Evolutionary conservation across 2,888 invertebrate genomes (phyloP).

Genomic region (Colletes collaris): DNA sequence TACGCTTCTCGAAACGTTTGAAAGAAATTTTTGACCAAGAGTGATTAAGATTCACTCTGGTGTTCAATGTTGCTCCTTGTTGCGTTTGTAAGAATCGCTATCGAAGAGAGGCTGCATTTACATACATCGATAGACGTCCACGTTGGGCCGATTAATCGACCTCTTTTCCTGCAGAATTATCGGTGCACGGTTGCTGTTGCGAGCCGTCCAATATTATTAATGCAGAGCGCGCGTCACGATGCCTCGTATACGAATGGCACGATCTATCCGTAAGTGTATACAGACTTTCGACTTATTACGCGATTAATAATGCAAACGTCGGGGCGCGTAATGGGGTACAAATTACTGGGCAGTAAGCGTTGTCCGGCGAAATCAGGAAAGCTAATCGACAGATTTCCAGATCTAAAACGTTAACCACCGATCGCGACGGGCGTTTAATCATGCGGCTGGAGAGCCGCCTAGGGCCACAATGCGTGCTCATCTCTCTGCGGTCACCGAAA

Average conservation of each 20-base stretch:
- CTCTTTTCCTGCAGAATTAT: constrained; percentile 25
- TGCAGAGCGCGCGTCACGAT: constrained; percentile 31
- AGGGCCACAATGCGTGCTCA: not conserved
- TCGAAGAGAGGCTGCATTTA: no score
- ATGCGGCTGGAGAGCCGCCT: no score
- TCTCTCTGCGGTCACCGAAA: constrained; percentile 17
- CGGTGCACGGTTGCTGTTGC: constrained; percentile 10
- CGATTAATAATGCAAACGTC: constrained; percentile 62
- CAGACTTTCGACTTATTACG: constrained; percentile 59
- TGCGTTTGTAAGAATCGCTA: no score
- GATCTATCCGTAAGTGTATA: constrained; percentile 31
- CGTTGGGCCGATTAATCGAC: constrained; percentile 29
- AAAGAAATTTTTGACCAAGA: no score
- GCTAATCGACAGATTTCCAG: constrained; percentile 64
- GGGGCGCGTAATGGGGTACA: constrained; percentile 67
- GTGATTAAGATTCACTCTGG: no score
- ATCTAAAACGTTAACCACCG: constrained; percentile 61
- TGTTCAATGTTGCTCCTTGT: no score
- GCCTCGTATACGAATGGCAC: constrained; percentile 24
- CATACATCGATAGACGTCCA: not conserved
- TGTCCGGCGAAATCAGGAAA: constrained; percentile 66
- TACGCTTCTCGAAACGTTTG: no score
- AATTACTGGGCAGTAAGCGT: constrained; percentile 69
- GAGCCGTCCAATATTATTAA: constrained; percentile 43
- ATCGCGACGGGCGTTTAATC: constrained; percentile 60